Percentiles rank a stretch among this genome's conserved stretches.
These are phyloP conservation scores for Strigamia crassipes DNA, from an alignment of 2,888 invertebrate species.

Conservation along the genomic window DNA sequence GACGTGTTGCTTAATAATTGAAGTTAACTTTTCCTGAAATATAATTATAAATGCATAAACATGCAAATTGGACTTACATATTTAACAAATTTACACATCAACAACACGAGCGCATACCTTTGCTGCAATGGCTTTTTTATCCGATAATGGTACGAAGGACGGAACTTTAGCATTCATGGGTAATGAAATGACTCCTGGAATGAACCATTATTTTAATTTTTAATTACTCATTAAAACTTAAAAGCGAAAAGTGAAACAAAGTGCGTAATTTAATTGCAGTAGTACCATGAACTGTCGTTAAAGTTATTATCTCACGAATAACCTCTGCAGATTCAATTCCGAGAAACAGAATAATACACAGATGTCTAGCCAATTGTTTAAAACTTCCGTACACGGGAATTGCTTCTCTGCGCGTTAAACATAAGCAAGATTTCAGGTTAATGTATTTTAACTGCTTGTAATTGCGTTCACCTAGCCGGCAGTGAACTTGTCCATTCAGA, in stretches of 20 bases:
- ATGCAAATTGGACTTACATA: neutral
- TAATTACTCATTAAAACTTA: neutral
- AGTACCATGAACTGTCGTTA: neutral
- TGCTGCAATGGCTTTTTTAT: neutral
- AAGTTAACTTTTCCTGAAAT: neutral
- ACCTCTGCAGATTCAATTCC: neutral
- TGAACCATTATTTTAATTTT: constrained; percentile 1
- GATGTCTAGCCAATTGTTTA: neutral
- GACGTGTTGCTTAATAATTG: neutral
- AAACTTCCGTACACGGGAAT: neutral
- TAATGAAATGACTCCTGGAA: neutral
- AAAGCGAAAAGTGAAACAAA: neutral
- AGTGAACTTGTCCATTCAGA: neutral
- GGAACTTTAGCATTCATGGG: constrained; percentile 5
- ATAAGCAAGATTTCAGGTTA: neutral
- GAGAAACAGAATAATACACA: neutral
- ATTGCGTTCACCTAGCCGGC: neutral
- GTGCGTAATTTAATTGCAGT: neutral
- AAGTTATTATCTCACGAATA: neutral
- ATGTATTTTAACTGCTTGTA: neutral
- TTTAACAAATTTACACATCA: neutral
- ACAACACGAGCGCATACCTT: neutral
- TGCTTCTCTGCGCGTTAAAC: neutral
- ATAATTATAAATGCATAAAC: neutral
- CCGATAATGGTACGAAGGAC: constrained; percentile 1